Conservation (phyloP, 2,888 invertebrate genomes). For the Cephus sareptanus region DNA sequence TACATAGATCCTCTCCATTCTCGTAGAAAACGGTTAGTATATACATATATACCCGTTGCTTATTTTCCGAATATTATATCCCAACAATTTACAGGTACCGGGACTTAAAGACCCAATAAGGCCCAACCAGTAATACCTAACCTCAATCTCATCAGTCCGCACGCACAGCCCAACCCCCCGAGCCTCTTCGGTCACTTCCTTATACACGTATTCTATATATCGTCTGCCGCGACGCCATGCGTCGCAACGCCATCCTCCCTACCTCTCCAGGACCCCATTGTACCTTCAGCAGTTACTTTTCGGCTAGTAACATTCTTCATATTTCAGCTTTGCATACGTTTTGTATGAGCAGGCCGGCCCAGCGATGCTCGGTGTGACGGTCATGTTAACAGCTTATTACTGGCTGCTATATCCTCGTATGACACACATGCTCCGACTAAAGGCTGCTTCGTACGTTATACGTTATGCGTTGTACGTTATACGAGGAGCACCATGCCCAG, state of each 20-base stretch:
- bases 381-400: constrained; percentile 41
- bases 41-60: background rate
- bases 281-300: background rate
- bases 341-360: background rate
- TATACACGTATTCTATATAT: background rate
- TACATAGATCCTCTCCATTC: background rate
- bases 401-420: constrained; percentile 18
- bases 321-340: background rate
- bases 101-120: background rate
- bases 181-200: background rate
- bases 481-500: background rate
- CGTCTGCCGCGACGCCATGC: background rate
- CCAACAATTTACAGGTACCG: background rate
- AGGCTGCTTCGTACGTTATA: background rate
- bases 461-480: background rate
- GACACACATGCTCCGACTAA: constrained; percentile 14
- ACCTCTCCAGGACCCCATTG: background rate
- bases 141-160: background rate
- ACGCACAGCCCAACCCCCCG: no score
- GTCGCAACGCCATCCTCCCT: background rate
- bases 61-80: background rate
- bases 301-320: background rate
- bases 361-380: constrained; percentile 28
- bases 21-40: background rate
- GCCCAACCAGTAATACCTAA: background rate